Evolutionary conservation across 2,888 invertebrate species (phyloP), one percentile per base, ranked within the genome.

Genomic region (Agrochola litura): DNA sequence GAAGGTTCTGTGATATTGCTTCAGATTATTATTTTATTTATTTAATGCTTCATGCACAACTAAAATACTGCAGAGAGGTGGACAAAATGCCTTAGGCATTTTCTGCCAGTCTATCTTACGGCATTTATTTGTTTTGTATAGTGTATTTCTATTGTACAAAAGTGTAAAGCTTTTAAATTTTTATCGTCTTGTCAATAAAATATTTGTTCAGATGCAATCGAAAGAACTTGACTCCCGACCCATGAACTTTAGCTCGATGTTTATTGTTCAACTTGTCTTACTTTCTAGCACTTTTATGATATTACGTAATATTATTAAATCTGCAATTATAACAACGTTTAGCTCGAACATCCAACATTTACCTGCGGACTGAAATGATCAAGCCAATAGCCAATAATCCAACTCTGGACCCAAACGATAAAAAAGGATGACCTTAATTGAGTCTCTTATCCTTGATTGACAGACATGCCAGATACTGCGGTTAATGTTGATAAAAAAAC

Each of bases 351-450:
- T 61, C 6, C 16, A n/a, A 46, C 14, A 16, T 46, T 60, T 58
- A 68, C n/a, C 54, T 68, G 68, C 3, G 41, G 19, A 41, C 54
- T 56, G 41, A 60, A 64, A 6, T 65, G 0, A 54, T 68, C 49
- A 78, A 60, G 41, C 60, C 56, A 25, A 71, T 69, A 60, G 41
- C 60, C 56, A 25, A 71, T 69, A 69, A 73, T 68, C 79, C 25
- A n/a, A 14, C 37, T 72, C 69, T 61, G 69, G 43, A 70, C 61
- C 43, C 56, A 61, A 43, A n/a, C 14, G 61, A 73, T 63, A 79
- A 71, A 82, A 82, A 68, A 56, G 54, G 65, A 41, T 72, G 79
- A 65, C 73, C 69, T 65, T 73, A 69, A 81, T 81, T 61, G 37
- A 41, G 49, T 58, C 43, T 54, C 61, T 49, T 25, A 58, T n/a